Conservation (phyloP, 2,113 vertebrate genomes). For the Tupaia chinensis region DNA sequence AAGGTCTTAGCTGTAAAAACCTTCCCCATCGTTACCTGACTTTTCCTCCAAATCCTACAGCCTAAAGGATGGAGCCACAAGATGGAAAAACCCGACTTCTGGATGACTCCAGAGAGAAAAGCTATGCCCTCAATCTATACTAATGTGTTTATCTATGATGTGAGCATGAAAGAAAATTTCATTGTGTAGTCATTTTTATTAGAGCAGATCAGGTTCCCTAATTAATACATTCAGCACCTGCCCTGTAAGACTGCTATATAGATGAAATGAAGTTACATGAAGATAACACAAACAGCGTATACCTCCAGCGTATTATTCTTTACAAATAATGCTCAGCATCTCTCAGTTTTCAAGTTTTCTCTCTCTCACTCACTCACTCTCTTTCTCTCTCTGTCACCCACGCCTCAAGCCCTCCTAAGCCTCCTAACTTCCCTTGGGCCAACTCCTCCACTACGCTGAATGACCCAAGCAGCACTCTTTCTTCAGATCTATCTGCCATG, state of each 20-base stretch:
- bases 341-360: slow-evolving; percentile 33
- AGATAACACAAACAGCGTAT: background rate
- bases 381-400: background rate
- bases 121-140: background rate
- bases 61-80: background rate
- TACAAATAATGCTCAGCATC: background rate
- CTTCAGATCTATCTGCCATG: background rate
- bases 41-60: background rate
- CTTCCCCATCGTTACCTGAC: background rate
- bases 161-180: background rate
- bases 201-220: background rate
- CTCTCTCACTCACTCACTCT: background rate
- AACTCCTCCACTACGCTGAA: background rate
- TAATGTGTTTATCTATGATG: background rate
- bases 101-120: background rate
- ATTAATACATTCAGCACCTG: background rate
- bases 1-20: background rate
- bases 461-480: background rate
- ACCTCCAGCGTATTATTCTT: background rate
- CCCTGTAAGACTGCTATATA: background rate
- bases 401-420: background rate
- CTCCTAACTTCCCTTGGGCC: background rate
- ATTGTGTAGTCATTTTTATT: background rate
- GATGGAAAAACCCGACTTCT: background rate
- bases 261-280: background rate